Evolutionary conservation across 2,113 vertebrate genomes (phyloP), one percentile per base, ranked within the genome.

Genomic region (Lamprotornis superbus): DNA sequence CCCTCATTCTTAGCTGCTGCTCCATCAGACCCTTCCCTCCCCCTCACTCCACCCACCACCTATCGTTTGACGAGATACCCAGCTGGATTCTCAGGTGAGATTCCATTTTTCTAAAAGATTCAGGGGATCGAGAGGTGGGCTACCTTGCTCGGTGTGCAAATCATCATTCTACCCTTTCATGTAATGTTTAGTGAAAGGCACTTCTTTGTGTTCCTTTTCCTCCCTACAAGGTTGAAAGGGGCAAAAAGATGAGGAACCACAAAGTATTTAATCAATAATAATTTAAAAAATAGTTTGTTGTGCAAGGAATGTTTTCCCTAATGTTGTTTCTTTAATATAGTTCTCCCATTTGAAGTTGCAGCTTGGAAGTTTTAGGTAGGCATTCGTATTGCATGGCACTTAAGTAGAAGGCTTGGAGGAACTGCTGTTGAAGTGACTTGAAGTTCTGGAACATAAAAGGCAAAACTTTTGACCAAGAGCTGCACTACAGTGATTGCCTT

Each of bases 61-160:
- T 97, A 78, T 83, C 35, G 75, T 76, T 97, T 96, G 96, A 93
- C 19, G 60, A 89, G 94, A 97, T 93, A 91, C 67, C 40, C 87
- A 84, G 83, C 96, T 95, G 94, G 94, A 97, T 96, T 96, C 85
- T 97, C 93, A 97, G 92, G 95, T 97, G 96, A 97, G 97, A 92
- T 90, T 94, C 96, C 93, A 87, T 92, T 96, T 96, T 93, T 75
- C 67, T 95, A 47, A 94, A 83, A 76, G 76, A 20, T 86, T 88
- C 31, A 90, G 39, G 92, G 92, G 85, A 68, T 81, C 25, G 6
- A 52, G 69, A 93, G 57, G 57, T 75, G 93, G 83, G 92, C 64
- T 78, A 0, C 53, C 40, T 91, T 84, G 44, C 79, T 94, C 31
- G 12, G 47, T 77, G 9, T 86, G 39, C 64, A 71, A 52, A 37